Conservation (phyloP, 2,113 vertebrate species). For the Eleginops maclovinus region DNA sequence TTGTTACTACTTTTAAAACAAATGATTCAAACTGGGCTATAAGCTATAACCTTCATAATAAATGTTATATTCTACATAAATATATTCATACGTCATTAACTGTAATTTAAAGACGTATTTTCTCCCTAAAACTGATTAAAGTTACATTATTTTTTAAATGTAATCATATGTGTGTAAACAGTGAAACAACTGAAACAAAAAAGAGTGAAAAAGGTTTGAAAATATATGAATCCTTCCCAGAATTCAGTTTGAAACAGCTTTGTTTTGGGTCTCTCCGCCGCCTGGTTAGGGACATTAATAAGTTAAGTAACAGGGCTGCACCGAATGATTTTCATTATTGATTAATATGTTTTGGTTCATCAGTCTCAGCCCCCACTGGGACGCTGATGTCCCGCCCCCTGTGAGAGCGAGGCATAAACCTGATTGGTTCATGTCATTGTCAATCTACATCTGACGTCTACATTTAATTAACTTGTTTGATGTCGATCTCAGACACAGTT, state of each 20-base stretch:
- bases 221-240: not conserved
- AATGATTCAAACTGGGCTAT: no score
- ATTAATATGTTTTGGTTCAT: slow-evolving; percentile 3
- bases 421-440: not conserved
- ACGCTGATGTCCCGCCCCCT: not conserved
- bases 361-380: not conserved
- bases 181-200: not conserved
- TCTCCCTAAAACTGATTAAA: no score
- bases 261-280: not conserved
- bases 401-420: not conserved
- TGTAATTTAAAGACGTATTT: no score
- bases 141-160: no score
- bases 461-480: not conserved
- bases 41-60: no score
- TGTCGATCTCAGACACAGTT: not conserved
- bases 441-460: no score
- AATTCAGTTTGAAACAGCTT: not conserved
- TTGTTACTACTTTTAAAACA: no score
- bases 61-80: no score
- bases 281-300: not conserved
- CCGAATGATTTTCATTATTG: not conserved
- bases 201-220: not conserved
- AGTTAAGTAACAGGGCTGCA: not conserved
- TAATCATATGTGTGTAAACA: no score
- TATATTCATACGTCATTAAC: no score